Evolutionary conservation across 2,113 vertebrate genomes (phyloP).

Genomic region (Amazona vittata): DNA sequence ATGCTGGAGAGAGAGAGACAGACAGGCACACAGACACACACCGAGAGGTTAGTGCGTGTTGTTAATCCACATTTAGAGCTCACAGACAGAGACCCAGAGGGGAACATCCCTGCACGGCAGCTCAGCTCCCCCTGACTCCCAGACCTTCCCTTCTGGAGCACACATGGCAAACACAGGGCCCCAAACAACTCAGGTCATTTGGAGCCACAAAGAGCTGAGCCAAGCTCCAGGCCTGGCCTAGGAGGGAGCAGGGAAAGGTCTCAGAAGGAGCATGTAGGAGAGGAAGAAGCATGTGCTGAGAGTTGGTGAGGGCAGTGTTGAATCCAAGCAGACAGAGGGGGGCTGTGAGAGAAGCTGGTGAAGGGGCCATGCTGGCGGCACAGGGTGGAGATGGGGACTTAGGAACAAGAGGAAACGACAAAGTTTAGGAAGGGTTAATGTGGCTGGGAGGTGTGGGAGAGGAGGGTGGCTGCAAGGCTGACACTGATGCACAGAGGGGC

Average conservation of each 20-base stretch:
- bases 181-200: background rate
- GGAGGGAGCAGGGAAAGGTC: background rate
- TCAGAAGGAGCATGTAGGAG: background rate
- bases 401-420: background rate
- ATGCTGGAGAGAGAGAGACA: constrained; percentile 78
- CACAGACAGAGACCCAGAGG: constrained; percentile 29
- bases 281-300: background rate
- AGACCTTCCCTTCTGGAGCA: constrained; percentile 42
- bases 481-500: background rate
- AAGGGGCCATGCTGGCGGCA: background rate
- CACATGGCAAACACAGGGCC: background rate
- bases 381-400: fast-evolving
- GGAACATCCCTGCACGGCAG: background rate
- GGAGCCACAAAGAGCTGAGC: background rate
- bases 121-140: background rate
- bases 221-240: background rate
- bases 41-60: constrained; percentile 8
- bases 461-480: background rate
- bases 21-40: constrained; percentile 48
- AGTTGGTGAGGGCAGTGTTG: background rate
- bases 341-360: background rate
- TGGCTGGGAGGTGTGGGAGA: background rate
- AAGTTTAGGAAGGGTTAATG: constrained; percentile 26
- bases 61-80: constrained; percentile 34
- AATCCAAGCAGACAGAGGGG: background rate